A percentile compares a stretch with the other conserved stretches of the same genome.
Evolutionary conservation across 2,797 vertebrate species (phyloP).

Genomic region (Myotis vivesi): DNA sequence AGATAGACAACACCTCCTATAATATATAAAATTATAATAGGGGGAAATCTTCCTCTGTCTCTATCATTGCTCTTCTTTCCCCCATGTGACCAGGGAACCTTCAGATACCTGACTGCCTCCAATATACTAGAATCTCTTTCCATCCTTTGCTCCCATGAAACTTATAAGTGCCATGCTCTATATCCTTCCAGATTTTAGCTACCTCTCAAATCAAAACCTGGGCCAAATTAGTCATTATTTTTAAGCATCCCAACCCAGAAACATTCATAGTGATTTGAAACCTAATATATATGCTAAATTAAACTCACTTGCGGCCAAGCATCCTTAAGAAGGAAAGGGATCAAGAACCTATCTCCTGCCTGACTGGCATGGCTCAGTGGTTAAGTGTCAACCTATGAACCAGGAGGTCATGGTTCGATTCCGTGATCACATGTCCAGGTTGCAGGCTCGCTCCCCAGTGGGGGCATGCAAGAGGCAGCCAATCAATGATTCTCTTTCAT

Average conservation of each 20-base stretch:
- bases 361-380: too few species aligned
- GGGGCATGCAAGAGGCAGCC: too few species aligned
- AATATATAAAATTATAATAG: not conserved
- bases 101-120: not conserved
- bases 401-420: too few species aligned
- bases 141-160: not conserved
- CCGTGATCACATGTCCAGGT: too few species aligned
- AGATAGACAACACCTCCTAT: not conserved
- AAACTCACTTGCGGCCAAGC: not conserved
- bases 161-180: not conserved
- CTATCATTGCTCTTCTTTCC: not conserved
- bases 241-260: not conserved
- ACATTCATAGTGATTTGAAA: conserved; percentile 13
- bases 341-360: not conserved
- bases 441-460: too few species aligned
- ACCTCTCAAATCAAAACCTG: not conserved
- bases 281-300: not conserved
- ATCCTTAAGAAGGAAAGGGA: not conserved
- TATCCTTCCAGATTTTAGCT: not conserved
- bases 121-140: not conserved
- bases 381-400: too few species aligned
- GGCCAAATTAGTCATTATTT: not conserved
- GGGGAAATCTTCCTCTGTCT: not conserved
- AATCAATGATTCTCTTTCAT: too few species aligned
- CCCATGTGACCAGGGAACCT: too few species aligned